A percentile compares a stretch with the other conserved stretches of the same genome.
Evolutionary conservation across 2,113 vertebrate genomes (phyloP).

Genomic region (Galbula dea): DNA sequence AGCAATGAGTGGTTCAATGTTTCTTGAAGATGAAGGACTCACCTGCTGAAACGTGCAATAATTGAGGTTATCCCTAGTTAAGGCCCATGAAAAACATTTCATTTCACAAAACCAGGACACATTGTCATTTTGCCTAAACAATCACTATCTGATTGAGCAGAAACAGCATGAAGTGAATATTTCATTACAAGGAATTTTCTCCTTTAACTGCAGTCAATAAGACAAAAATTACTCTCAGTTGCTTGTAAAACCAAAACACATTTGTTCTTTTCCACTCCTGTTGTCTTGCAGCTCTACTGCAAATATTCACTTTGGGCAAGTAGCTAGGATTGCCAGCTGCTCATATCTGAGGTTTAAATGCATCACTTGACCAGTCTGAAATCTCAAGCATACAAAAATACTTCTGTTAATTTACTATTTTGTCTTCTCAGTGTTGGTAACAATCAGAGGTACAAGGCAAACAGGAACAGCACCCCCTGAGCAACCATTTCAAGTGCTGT

Average conservation of each 20-base stretch:
- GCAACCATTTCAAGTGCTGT: not conserved
- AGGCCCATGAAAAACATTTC: not conserved
- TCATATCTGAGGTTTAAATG: slow-evolving; percentile 26
- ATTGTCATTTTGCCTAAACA: not conserved
- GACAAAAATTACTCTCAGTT: not conserved
- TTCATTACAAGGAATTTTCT: not conserved
- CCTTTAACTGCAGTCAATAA: not conserved
- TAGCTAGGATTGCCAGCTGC: not conserved
- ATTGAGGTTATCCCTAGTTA: not conserved
- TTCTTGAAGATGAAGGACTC: not conserved
- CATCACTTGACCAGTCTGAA: not conserved
- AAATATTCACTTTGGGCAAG: not conserved
- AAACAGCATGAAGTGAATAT: not conserved
- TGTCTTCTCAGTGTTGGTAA: not conserved
- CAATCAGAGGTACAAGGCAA: not conserved
- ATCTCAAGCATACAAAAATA: slow-evolving; percentile 33
- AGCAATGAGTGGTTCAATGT: not conserved
- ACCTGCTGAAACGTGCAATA: not conserved
- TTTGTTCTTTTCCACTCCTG: not conserved
- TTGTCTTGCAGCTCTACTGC: not conserved
- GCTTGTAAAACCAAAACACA: not conserved
- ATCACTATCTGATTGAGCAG: not conserved
- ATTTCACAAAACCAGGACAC: not conserved
- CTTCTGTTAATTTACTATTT: not conserved
- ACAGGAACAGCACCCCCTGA: not conserved